phyloP scores from a whole-genome alignment of 1,140 invertebrate genomes.

The Apis dorsata region DNA sequence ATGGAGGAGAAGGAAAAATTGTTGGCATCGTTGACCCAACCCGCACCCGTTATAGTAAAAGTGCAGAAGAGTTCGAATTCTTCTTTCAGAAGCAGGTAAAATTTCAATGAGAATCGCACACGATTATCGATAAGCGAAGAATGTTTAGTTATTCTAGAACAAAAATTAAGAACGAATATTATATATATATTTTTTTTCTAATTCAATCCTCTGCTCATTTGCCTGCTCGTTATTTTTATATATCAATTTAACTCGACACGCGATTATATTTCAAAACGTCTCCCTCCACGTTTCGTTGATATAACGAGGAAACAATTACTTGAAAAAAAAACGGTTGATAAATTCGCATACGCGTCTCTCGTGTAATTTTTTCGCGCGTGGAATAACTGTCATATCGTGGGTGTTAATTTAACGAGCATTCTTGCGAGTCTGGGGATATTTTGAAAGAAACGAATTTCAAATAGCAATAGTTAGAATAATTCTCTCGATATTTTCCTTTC shows the following conservation, averaged over 20 bases:
- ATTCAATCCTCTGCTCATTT: neutral
- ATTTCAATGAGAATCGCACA: neutral
- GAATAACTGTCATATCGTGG: neutral
- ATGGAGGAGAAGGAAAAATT: slow-evolving; percentile 68
- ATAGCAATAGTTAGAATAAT: too few species aligned
- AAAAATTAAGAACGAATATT: neutral
- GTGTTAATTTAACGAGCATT: neutral
- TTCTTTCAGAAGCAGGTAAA: slow-evolving; percentile 72
- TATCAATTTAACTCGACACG: neutral
- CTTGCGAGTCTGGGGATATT: neutral
- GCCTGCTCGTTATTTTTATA: neutral
- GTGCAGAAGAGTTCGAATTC: slow-evolving; percentile 60
- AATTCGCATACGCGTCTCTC: neutral
- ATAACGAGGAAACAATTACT: neutral
- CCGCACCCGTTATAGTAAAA: slow-evolving; percentile 61
- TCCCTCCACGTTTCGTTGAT: neutral
- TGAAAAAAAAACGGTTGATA: neutral
- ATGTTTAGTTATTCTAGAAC: slow-evolving; percentile 10
- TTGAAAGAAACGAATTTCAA: neutral
- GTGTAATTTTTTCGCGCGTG: neutral
- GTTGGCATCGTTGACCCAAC: slow-evolving; percentile 50
- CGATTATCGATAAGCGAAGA: neutral
- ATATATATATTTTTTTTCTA: neutral
- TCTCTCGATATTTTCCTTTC: too few species aligned
- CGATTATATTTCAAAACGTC: neutral